Evolutionary conservation across 2,797 vertebrate species (phyloP), one percentile per base, ranked within the genome.

Genomic region (Limosa lapponica): DNA sequence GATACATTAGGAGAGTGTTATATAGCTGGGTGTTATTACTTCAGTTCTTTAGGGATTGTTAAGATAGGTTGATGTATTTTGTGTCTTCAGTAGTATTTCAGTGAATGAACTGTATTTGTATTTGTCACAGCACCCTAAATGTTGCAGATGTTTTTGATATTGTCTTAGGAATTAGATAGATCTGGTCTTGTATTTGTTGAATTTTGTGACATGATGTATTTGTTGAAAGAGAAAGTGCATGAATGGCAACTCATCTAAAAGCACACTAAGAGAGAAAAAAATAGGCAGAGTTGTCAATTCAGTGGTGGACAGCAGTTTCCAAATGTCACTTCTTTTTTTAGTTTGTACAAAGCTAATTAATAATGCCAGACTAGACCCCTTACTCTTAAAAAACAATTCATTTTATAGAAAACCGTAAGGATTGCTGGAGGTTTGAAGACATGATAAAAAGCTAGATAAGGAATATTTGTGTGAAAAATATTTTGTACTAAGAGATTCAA

Each of bases 1-100:
- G 1, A 2, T 39, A 43, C 16, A 7, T 41, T 52, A 44, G 6
- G 3, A 41, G 2, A 48, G 1, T 18, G 16, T 51, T 73, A 20
- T 20, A 34, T 20, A 49, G 5, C 28, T 41, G 10, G 1, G 1
- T 46, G 8, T 34, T 79, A 36, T 58, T 58, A 34, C 22, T 51
- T n/a, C 79, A 17, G 2, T 80, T 86, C 12, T 69, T 72, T 62
- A 65, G 25, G 5, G 5, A n/a, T 27, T 39, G 2, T 65, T 55
- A 48, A 20, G 9, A 8, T 32, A 48, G 4, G 5, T 30, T 62
- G 22, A 54, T 20, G 3, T 39, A 44, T 58, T 54, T 79, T 67
- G 2, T n/a, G 16, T 37, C 13, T 23, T 57, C 34, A 32, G 10
- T 27, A n/a, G 9, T 20, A 64, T 64, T 75, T 82, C 39, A 46